phyloP scores from a whole-genome alignment of 2,797 vertebrate species.

The Chaetophractus vellerosus region DNA sequence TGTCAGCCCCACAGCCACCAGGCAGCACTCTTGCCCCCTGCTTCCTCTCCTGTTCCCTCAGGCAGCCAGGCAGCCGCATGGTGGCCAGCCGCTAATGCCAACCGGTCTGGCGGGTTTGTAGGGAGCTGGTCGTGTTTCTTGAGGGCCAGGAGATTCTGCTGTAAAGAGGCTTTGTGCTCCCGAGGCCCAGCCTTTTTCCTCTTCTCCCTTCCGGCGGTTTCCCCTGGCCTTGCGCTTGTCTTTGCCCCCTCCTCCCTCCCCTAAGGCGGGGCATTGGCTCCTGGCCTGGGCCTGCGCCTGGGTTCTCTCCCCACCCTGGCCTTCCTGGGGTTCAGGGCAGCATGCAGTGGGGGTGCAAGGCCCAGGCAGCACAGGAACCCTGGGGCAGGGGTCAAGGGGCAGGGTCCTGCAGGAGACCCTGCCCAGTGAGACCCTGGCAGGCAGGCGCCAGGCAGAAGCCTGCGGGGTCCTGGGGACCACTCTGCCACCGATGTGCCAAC shows the following conservation, averaged over 20 bases:
- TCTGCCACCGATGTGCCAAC: background rate
- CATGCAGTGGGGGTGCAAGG: no score
- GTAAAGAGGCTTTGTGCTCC: conserved; percentile 9
- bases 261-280: no score
- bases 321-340: background rate
- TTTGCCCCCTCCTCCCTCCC: background rate
- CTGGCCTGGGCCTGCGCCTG: no score
- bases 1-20: background rate
- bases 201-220: background rate
- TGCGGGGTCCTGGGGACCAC: fast-evolving
- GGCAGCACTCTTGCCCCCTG: background rate
- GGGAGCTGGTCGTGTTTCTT: conserved; percentile 20
- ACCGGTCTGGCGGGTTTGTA: conserved; percentile 72
- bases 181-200: background rate
- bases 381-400: background rate
- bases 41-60: background rate
- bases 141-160: conserved; percentile 23
- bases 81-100: background rate
- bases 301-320: background rate
- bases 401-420: background rate
- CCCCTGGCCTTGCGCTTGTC: background rate
- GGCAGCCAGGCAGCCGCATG: background rate
- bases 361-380: background rate
- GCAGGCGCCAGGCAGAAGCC: background rate
- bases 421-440: background rate